Evolutionary conservation across 1,140 invertebrate species (phyloP), one percentile per base, ranked within the genome.

Genomic region (Aradophagus sp.): DNA sequence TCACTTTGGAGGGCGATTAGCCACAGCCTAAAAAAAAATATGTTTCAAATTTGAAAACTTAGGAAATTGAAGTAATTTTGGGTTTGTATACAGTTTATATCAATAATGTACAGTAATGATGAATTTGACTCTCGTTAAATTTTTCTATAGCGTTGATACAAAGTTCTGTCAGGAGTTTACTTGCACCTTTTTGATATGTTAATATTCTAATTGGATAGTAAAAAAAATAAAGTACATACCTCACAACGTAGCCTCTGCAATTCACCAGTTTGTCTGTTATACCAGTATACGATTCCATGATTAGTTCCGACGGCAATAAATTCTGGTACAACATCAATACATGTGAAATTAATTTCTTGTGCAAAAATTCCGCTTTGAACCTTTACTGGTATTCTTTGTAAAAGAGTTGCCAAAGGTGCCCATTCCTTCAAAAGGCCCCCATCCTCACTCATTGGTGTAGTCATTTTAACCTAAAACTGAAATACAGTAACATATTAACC

Each of bases 251-350:
- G 83, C 73, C 91, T 90, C 77, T 95, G 91, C 47, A 96, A 86
- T 73, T 91, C 89, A 16, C 90, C 90, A 29, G 89, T 91, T 39
- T 89, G 90, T 70, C 95, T 88, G 79, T 95, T 89, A 82, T 91
- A 96, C 90, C 95, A 93, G 80, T 95, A 97, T 10, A 96, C 89
- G 29, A 95, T 84, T 0, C 95, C 95, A 20, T 92, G 88, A 85
- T 96, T 95, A 5, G 93, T 94, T 1, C 95, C 95, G 23, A 97
- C 80, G 2, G 91, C 93, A 53, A 97, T 89, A 80, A 92, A 95
- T 71, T 94, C 91, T 7, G 89, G 86, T 13, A 93, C 86, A 10
- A 89, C 91, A 86, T 94, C 93, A n/a, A 97, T 87, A 78, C 94
- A 95, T 5, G 93, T 96, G 31, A 96, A 87, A 76, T 89, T 91